Conservation (phyloP, 2,797 vertebrate genomes). For the Pampus argenteus region DNA sequence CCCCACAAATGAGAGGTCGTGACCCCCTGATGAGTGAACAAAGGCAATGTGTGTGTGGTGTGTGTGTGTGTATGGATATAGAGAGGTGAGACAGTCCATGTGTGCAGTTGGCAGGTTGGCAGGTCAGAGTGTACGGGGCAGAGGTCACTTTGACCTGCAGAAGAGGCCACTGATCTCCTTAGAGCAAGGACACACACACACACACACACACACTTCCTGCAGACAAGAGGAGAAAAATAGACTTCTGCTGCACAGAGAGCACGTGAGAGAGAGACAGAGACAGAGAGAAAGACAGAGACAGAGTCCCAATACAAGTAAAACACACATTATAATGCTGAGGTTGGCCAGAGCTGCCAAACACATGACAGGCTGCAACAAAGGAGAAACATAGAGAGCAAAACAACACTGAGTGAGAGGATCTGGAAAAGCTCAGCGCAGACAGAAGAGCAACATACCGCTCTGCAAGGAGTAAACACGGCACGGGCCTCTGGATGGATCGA, state of each 20-base stretch:
- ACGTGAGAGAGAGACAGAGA: slow-evolving; percentile 12
- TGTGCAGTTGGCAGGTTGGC: slow-evolving; percentile 26
- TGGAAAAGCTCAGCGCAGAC: slow-evolving; percentile 54
- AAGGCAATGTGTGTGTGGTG: slow-evolving; percentile 23
- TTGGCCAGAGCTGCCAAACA: slow-evolving; percentile 40
- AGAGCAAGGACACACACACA: slow-evolving; percentile 22
- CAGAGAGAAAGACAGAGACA: not conserved
- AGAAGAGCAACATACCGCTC: slow-evolving; percentile 27
- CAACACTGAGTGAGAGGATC: slow-evolving; percentile 36
- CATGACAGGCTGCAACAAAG: slow-evolving; percentile 40
- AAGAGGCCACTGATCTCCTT: slow-evolving; percentile 27
- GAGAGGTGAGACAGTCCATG: slow-evolving; percentile 21
- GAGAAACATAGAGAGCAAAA: slow-evolving; percentile 34
- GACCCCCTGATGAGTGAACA: slow-evolving; percentile 54
- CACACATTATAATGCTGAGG: slow-evolving; percentile 16
- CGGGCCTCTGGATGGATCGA: not conserved
- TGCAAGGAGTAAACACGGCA: slow-evolving; percentile 41
- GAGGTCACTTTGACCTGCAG: slow-evolving; percentile 29
- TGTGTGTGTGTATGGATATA: not conserved
- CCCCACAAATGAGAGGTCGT: slow-evolving; percentile 35
- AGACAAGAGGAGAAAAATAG: slow-evolving; percentile 9
- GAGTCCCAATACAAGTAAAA: not conserved
- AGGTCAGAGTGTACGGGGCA: slow-evolving; percentile 43
- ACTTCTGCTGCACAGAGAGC: not conserved
- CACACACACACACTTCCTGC: slow-evolving; percentile 42